A percentile compares a stretch with the other conserved stretches of the same genome.
phyloP scores from a whole-genome alignment of 1,140 invertebrate genomes.

The Drosophila elegans region DNA sequence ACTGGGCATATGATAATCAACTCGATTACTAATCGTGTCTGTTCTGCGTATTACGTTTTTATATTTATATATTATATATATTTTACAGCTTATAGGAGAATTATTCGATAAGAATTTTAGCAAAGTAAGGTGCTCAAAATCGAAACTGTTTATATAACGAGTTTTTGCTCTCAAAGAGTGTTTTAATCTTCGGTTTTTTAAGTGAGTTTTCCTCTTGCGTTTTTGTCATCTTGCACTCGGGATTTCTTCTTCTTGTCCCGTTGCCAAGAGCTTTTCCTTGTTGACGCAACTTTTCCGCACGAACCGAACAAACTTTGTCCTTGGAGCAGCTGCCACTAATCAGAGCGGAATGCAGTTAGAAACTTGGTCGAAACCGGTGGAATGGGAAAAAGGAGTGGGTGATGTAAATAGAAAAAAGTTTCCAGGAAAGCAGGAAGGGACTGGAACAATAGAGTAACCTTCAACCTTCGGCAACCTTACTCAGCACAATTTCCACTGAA shows the following conservation, averaged over 20 bases:
- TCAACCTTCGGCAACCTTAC: slow-evolving; percentile 1
- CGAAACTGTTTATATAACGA: too few relatives aligned
- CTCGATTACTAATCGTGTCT: slow-evolving; percentile 2
- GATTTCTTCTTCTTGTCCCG: background rate
- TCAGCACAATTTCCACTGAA: slow-evolving; percentile 32
- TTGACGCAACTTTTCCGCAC: slow-evolving; percentile 28
- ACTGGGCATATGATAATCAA: slow-evolving; percentile 24
- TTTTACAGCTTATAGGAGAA: too few relatives aligned
- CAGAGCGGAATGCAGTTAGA: slow-evolving; percentile 34
- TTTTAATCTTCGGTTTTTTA: background rate
- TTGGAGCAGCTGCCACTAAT: slow-evolving; percentile 42
- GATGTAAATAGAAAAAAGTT: too few relatives aligned
- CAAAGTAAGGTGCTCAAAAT: too few relatives aligned
- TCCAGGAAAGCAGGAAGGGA: background rate
- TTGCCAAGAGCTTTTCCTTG: slow-evolving; percentile 10
- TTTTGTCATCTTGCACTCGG: background rate
- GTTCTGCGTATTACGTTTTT: slow-evolving; percentile 8
- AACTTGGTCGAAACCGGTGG: background rate
- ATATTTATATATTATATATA: too few relatives aligned
- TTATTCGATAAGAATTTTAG: too few relatives aligned
- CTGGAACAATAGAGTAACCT: slow-evolving; percentile 30
- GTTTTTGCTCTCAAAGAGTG: too few relatives aligned
- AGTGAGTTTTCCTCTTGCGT: background rate
- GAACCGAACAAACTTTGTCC: slow-evolving; percentile 22
- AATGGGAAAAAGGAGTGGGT: background rate